phyloP scores from a whole-genome alignment of 53 echinoderm and acorn worm species.

The Paelopatides confundens region DNA sequence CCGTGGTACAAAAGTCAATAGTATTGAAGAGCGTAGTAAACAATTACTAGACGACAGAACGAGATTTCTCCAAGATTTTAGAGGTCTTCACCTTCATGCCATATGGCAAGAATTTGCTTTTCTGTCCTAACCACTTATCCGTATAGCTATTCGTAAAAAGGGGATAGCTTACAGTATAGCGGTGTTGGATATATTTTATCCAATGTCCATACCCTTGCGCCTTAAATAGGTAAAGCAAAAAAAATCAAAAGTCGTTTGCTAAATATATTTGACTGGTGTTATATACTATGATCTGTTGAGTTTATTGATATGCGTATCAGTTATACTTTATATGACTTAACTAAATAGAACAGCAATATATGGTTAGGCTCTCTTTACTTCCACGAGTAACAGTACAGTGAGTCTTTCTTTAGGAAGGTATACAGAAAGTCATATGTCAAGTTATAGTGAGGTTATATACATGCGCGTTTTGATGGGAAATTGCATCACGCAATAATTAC shows the following conservation, averaged over 20 bases:
- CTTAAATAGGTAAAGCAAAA: not conserved
- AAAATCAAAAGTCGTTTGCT: not conserved
- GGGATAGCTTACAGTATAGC: not conserved
- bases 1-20: slow-evolving; percentile 48
- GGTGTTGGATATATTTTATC: not conserved
- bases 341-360: too few species aligned
- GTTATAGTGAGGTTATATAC: too few species aligned
- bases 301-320: too few species aligned
- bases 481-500: too few species aligned
- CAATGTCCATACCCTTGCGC: not conserved
- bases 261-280: not conserved
- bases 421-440: too few species aligned
- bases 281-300: not conserved
- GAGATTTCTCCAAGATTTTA: slow-evolving; percentile 18
- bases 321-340: too few species aligned
- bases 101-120: slow-evolving; percentile 25
- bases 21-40: slow-evolving; percentile 21
- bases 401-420: too few species aligned
- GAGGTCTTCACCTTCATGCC: not conserved
- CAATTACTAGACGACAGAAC: slow-evolving; percentile 11
- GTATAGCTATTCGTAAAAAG: not conserved
- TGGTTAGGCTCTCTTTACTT: too few species aligned
- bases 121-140: slow-evolving; percentile 22
- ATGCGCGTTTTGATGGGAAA: too few species aligned
- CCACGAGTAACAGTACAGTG: too few species aligned